phyloP scores from a whole-genome alignment of 2,888 invertebrate species.

The Troglohyphantes excavatus region DNA sequence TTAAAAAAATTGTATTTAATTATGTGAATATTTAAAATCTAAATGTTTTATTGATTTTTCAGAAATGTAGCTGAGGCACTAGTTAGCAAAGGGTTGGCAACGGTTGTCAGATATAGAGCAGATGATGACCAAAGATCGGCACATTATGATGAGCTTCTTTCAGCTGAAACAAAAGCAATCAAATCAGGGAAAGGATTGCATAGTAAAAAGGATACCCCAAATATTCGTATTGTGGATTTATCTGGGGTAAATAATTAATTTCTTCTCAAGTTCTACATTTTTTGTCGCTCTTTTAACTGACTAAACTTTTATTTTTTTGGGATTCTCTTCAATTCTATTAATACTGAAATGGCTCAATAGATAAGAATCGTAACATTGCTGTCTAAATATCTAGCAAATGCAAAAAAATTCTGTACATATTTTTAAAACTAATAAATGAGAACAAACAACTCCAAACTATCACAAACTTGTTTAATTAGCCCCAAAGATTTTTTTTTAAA shows the following conservation, averaged over 20 bases:
- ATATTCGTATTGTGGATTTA: conserved; percentile 91
- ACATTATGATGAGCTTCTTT: conserved; percentile 94
- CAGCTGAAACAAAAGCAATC: conserved; percentile 95
- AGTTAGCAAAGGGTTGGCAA: conserved; percentile 94
- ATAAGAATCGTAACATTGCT: too few relatives aligned
- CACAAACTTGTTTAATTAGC: too few relatives aligned
- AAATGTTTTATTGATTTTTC: conserved; percentile 80
- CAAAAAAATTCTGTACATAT: too few relatives aligned
- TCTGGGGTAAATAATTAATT: conserved; percentile 84
- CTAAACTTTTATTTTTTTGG: too few relatives aligned
- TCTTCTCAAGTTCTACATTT: neutral
- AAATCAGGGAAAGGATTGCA: conserved; percentile 92
- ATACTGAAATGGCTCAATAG: too few relatives aligned
- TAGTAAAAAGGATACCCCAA: conserved; percentile 90
- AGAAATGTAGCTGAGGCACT: conserved; percentile 96
- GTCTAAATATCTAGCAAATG: too few relatives aligned
- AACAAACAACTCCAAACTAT: too few relatives aligned
- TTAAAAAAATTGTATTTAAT: neutral
- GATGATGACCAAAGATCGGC: conserved; percentile 98
- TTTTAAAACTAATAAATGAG: too few relatives aligned
- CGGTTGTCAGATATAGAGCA: conserved; percentile 95
- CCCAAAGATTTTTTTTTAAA: too few relatives aligned
- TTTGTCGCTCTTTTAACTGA: too few relatives aligned
- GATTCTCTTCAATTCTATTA: too few relatives aligned
- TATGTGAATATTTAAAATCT: conserved; percentile 56